Evolutionary conservation across 53 echinoderm and acorn worm species (phyloP).

Genomic region (Henricia sp.): DNA sequence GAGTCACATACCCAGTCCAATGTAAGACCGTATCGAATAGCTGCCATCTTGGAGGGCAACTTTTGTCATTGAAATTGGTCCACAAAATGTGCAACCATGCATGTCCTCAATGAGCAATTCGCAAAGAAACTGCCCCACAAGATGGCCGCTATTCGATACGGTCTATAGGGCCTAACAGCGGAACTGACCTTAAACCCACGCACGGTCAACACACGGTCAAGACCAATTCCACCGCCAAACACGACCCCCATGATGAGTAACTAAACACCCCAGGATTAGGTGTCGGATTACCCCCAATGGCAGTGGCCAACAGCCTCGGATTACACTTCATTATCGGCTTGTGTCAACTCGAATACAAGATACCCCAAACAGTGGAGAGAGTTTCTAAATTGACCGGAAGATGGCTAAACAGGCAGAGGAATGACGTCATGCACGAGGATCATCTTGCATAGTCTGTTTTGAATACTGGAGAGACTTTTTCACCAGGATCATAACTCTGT

Average conservation of each 20-base stretch:
- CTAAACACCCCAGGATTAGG: neutral
- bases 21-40: too few relatives aligned
- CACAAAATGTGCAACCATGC: neutral
- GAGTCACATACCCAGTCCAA: too few relatives aligned
- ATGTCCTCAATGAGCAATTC: neutral
- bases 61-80: too few relatives aligned
- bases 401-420: too few relatives aligned
- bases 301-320: neutral
- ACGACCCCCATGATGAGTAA: conserved; percentile 38
- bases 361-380: neutral
- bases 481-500: too few relatives aligned
- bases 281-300: conserved; percentile 42
- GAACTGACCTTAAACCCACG: neutral
- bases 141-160: neutral
- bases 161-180: neutral
- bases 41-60: too few relatives aligned
- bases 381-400: conserved; percentile 36
- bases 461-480: too few relatives aligned
- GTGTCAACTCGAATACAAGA: conserved; percentile 13
- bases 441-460: too few relatives aligned
- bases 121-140: neutral
- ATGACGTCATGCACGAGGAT: too few relatives aligned
- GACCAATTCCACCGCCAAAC: neutral
- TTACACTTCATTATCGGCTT: conserved; percentile 6
- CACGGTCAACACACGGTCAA: neutral